These are phyloP conservation scores for Lynx canadensis DNA, from an alignment of 2,113 vertebrate genomes.

Conservation along the genomic window DNA sequence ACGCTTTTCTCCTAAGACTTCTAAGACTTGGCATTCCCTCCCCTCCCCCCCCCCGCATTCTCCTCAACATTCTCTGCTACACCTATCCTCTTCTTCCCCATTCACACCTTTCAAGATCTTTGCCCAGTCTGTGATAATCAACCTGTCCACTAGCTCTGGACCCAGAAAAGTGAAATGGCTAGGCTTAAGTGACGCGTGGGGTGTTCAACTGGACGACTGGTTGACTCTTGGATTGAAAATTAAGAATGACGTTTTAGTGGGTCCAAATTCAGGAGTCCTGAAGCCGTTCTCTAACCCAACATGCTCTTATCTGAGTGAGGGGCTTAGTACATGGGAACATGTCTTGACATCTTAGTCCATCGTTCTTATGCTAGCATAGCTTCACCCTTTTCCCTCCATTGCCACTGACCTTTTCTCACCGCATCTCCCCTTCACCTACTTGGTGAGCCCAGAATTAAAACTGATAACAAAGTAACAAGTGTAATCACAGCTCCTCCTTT, in stretches of 20 bases:
- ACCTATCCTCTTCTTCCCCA: background rate
- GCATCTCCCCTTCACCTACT: background rate
- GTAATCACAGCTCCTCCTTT: background rate
- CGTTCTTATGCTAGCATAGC: background rate
- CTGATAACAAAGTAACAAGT: background rate
- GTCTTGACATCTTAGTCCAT: background rate
- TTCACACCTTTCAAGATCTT: background rate
- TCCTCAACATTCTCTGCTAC: background rate
- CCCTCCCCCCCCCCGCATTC: background rate
- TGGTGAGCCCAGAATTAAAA: slow-evolving; percentile 41
- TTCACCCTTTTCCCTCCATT: background rate
- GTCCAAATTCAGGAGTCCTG: background rate
- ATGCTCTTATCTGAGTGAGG: background rate
- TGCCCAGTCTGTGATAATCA: background rate
- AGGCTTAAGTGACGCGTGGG: background rate
- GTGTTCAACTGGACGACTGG: background rate
- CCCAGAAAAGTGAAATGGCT: background rate
- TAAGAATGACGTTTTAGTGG: background rate
- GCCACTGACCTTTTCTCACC: background rate
- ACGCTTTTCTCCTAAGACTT: background rate
- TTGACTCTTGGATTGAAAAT: slow-evolving; percentile 1
- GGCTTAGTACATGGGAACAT: background rate
- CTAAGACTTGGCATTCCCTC: background rate
- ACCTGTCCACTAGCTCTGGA: background rate
- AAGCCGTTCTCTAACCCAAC: background rate